These are phyloP conservation scores for Aeoliscus strigatus DNA, from an alignment of 2,797 vertebrate species.

Conservation along the genomic window DNA sequence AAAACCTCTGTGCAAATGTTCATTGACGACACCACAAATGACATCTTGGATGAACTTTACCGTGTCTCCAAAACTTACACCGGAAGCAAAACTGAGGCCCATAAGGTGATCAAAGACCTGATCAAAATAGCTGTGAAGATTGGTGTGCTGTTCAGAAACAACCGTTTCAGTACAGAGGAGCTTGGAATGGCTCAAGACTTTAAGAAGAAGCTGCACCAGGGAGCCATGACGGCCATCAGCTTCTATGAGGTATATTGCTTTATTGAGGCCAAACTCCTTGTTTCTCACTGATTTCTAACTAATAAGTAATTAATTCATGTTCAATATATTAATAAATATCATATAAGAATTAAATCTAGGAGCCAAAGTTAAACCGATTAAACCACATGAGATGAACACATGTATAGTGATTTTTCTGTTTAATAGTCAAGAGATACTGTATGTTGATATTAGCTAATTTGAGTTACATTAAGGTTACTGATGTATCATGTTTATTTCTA, in stretches of 20 bases:
- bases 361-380: too few species aligned
- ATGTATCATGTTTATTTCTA: too few species aligned
- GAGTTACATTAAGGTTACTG: too few species aligned
- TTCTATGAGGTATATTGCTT: conserved; percentile 77
- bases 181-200: conserved; percentile 79
- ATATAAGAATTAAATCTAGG: too few species aligned
- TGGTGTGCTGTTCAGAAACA: conserved; percentile 81
- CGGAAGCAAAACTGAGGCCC: conserved; percentile 78
- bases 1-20: conserved; percentile 85
- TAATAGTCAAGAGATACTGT: too few species aligned
- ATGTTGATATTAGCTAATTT: too few species aligned
- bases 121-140: conserved; percentile 89
- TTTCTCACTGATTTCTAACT: too few species aligned
- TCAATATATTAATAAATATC: too few species aligned
- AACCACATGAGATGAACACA: too few species aligned
- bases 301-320: too few species aligned
- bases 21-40: conserved; percentile 86
- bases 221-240: conserved; percentile 88
- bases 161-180: conserved; percentile 79
- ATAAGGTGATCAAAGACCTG: conserved; percentile 88
- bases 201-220: conserved; percentile 82
- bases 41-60: conserved; percentile 90
- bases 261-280: too few species aligned
- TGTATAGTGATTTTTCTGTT: too few species aligned
- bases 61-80: conserved; percentile 83